Percentiles rank a stretch among this genome's conserved stretches.
Evolutionary conservation across 1,140 invertebrate genomes (phyloP).

Genomic region (Atta cephalotes): DNA sequence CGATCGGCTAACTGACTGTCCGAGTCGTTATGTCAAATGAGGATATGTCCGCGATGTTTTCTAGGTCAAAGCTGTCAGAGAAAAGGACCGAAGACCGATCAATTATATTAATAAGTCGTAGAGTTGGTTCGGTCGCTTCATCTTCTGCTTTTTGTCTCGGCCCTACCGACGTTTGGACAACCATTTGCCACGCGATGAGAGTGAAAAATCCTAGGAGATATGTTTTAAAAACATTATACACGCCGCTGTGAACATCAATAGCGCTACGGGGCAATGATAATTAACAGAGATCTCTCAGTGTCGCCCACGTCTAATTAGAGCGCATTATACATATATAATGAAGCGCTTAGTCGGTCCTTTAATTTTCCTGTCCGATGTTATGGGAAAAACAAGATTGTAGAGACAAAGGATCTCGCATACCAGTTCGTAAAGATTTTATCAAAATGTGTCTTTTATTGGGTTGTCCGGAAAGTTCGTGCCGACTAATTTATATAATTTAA

Average conservation of each 20-base stretch:
- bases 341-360: slow-evolving; percentile 24
- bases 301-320: slow-evolving; percentile 68
- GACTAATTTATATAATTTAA: too few species aligned
- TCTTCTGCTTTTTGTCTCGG: slow-evolving; percentile 13
- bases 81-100: slow-evolving; percentile 69
- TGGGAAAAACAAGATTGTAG: slow-evolving; percentile 5
- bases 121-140: slow-evolving; percentile 32
- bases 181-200: slow-evolving; percentile 61
- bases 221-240: slow-evolving; percentile 57
- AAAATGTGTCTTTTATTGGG: neutral
- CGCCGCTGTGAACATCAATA: slow-evolving; percentile 51
- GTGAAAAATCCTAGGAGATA: slow-evolving; percentile 26
- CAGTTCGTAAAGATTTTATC: slow-evolving; percentile 41
- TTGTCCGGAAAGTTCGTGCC: too few species aligned
- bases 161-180: slow-evolving; percentile 22
- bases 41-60: slow-evolving; percentile 62
- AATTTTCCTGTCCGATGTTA: slow-evolving; percentile 12
- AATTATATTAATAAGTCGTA: slow-evolving; percentile 75
- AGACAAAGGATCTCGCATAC: slow-evolving; percentile 29
- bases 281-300: slow-evolving; percentile 61
- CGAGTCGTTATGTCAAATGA: slow-evolving; percentile 29
- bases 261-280: slow-evolving; percentile 48
- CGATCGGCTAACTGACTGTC: slow-evolving; percentile 49
- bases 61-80: slow-evolving; percentile 73
- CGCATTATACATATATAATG: slow-evolving; percentile 68